Percentiles rank a stretch among this genome's conserved stretches.
Evolutionary conservation across 2,888 invertebrate species (phyloP).

Genomic region (Sinelater perroti): DNA sequence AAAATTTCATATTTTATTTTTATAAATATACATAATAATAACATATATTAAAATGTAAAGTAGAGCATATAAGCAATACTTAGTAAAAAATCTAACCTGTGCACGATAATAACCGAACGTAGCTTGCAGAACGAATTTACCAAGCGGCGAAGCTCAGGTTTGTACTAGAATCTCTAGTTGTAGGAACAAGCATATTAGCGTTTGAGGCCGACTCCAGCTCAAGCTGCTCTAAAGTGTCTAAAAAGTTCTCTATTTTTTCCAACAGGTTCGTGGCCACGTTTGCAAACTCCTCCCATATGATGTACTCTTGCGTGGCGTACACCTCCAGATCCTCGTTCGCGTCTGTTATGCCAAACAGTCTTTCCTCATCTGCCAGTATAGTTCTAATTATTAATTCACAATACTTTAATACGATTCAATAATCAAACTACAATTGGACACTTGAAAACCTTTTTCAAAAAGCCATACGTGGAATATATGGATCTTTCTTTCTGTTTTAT

Average conservation of each 20-base stretch:
- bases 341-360: conserved; percentile 63
- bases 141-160: conserved; percentile 59
- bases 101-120: too few relatives aligned
- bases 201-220: conserved; percentile 45
- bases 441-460: conserved; percentile 5
- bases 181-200: conserved; percentile 39
- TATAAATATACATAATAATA: conserved; percentile 13
- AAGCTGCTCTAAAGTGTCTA: conserved; percentile 57
- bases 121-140: too few relatives aligned
- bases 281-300: conserved; percentile 78
- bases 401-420: too few relatives aligned
- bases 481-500: too few relatives aligned
- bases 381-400: conserved; percentile 26
- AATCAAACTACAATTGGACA: too few relatives aligned
- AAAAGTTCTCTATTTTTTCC: conserved; percentile 67
- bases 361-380: conserved; percentile 69
- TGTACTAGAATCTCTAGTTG: conserved; percentile 53
- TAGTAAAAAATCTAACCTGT: conserved; percentile 4
- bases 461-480: too few relatives aligned
- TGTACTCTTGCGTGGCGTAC: conserved; percentile 57
- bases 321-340: conserved; percentile 56
- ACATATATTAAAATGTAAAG: conserved; percentile 11
- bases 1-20: conserved; percentile 2
- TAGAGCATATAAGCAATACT: neutral
- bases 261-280: conserved; percentile 77